Base-by-base conservation (phyloP, 2,888 invertebrate species). In the Chironomus riparius region DNA sequence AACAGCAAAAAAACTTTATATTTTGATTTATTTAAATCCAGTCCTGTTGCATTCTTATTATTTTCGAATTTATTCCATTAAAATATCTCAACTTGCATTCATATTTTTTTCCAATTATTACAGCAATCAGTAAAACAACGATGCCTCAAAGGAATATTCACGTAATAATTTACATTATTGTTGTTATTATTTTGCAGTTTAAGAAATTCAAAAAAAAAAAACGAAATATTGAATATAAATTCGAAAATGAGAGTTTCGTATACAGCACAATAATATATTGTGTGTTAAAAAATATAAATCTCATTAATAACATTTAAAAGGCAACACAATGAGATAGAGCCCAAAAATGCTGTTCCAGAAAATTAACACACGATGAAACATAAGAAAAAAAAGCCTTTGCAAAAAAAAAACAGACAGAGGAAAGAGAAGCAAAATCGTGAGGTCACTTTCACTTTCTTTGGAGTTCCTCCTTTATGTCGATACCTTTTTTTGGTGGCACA, bases 381-480 rank as follows among this genome's bases (percentile, higher is more conserved):
- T 10, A 28, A 24, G 4, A n/a, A 10, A 50, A 56, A 56, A 56
- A 56, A 56, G 56, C 15, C 15, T 56, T 56, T 56, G 3, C 5
- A 4, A 56, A 3, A 56, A 15, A 13, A 13, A 50, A 1, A 15
- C 5, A 50, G 13, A 56, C 18, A 15, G 7, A 15, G 56, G 7
- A 65, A 22, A 22, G 4, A 22, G 7, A 22, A 10, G 10, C 7
- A 47, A 47, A 68, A 65, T 74, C 68, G 74, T 74, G 74, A 74
- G 68, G 74, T 38, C 74, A 68, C 74, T 74, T 74, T 74, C 74
- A 74, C 74, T 74, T 74, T 74, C 74, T 65, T 10, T 38, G 18
- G 50, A 62, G 62, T 21, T 65, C 65, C 65, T 65, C 24, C 65
- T 65, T 65, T 65, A 56, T 56, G 65, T 24, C 21, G 18, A 56